phyloP scores from a whole-genome alignment of 2,113 vertebrate genomes.

The Siniperca knerii region DNA sequence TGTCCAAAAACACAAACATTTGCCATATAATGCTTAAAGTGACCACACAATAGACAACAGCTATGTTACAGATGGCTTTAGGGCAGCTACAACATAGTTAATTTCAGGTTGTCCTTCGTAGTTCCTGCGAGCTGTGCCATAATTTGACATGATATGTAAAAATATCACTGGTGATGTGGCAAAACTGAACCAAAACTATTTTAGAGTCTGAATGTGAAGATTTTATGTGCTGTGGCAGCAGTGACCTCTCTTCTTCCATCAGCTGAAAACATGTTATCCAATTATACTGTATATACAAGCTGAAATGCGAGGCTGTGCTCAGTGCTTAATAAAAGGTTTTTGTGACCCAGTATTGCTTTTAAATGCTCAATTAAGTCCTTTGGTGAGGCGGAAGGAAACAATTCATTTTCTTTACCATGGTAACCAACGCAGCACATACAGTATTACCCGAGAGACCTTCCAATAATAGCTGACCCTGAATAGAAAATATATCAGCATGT shows the following conservation, averaged over 20 bases:
- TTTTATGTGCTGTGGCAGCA: neutral
- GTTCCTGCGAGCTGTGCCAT: constrained; percentile 15
- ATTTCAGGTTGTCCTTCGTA: neutral
- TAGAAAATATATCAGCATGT: neutral
- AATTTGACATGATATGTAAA: constrained; percentile 2
- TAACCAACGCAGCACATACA: constrained; percentile 13
- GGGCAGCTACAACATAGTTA: constrained; percentile 4
- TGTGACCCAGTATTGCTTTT: constrained; percentile 1
- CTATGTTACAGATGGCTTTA: constrained; percentile 1
- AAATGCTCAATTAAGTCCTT: constrained; percentile 32
- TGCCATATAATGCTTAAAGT: neutral
- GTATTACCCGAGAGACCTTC: neutral
- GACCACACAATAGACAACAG: neutral
- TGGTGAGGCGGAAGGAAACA: neutral
- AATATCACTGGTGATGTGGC: neutral
- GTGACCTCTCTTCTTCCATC: constrained; percentile 19
- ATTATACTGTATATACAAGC: neutral
- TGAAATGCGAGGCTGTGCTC: constrained; percentile 12
- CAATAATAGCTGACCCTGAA: neutral
- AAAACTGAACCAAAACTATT: neutral
- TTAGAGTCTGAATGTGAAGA: neutral
- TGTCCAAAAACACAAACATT: neutral
- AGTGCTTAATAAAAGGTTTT: constrained; percentile 2
- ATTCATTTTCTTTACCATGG: constrained; percentile 36
- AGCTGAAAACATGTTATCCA: constrained; percentile 19